Conservation (phyloP, 2,113 vertebrate species). For the Piaya cayana region DNA sequence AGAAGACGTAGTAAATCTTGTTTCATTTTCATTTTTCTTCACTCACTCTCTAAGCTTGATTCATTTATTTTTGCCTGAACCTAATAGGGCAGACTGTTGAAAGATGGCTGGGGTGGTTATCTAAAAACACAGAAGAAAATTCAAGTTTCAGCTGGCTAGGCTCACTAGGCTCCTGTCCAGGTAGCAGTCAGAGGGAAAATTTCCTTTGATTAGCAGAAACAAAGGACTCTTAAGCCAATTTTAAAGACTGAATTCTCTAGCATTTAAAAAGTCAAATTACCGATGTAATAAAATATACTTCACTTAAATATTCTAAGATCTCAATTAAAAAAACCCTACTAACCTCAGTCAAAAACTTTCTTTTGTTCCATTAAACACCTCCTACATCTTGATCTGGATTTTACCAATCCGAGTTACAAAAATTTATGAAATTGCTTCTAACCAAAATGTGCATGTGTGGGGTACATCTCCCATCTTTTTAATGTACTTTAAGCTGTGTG, state of each 20-base stretch:
- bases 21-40: not conserved
- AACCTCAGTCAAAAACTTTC: not conserved
- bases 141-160: not conserved
- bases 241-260: not conserved
- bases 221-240: not conserved
- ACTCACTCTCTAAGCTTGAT: not conserved
- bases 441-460: not conserved
- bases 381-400: not conserved
- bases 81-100: not conserved
- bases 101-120: not conserved
- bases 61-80: slow-evolving; percentile 2
- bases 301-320: not conserved
- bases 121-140: not conserved
- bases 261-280: not conserved
- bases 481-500: not conserved
- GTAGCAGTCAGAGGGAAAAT: not conserved
- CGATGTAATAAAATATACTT: not conserved
- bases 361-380: not conserved
- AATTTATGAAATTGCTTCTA: not conserved
- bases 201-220: not conserved
- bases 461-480: not conserved
- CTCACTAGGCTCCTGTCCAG: not conserved
- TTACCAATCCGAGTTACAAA: not conserved
- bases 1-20: not conserved
- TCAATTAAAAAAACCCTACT: not conserved